These are phyloP conservation scores for Listronotus oregonensis DNA, from an alignment of 1,140 invertebrate species.

Conservation along the genomic window DNA sequence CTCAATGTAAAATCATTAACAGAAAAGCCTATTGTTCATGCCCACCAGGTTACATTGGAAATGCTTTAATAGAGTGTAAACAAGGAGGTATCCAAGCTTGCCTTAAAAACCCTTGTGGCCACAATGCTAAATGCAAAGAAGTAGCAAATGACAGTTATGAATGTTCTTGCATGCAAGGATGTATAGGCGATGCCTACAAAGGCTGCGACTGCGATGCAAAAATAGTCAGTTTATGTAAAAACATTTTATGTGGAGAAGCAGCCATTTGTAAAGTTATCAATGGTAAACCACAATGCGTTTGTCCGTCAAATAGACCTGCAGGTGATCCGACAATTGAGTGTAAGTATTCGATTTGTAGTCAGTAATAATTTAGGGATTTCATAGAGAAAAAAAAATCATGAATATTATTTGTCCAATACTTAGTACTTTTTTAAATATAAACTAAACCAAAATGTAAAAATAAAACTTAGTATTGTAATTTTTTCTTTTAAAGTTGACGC, in stretches of 20 bases:
- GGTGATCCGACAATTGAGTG: conserved; percentile 86
- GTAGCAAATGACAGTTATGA: conserved; percentile 71
- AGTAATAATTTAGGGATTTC: no score
- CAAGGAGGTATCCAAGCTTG: conserved; percentile 69
- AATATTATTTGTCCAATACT: no score
- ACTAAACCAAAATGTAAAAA: no score
- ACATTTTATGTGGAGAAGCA: conserved; percentile 78
- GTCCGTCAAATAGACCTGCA: conserved; percentile 76
- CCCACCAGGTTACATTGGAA: conserved; percentile 82
- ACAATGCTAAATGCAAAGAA: conserved; percentile 81
- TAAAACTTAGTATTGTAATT: no score
- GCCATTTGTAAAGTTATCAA: conserved; percentile 76
- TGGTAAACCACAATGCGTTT: conserved; percentile 77
- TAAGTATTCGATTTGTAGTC: conserved; percentile 58
- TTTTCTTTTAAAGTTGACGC: no score
- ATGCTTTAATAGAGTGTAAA: conserved; percentile 79
- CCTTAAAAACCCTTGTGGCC: conserved; percentile 78
- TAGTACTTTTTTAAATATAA: no score
- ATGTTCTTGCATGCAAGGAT: conserved; percentile 78
- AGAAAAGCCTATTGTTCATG: conserved; percentile 80
- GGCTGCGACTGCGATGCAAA: conserved; percentile 75
- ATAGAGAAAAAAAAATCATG: no score
- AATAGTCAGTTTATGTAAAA: conserved; percentile 68
- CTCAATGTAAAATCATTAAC: conserved; percentile 81
- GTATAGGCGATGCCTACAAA: conserved; percentile 78